These are phyloP conservation scores for Hydroisotoma schaefferi DNA, from an alignment of 2,888 invertebrate genomes.

Conservation along the genomic window DNA sequence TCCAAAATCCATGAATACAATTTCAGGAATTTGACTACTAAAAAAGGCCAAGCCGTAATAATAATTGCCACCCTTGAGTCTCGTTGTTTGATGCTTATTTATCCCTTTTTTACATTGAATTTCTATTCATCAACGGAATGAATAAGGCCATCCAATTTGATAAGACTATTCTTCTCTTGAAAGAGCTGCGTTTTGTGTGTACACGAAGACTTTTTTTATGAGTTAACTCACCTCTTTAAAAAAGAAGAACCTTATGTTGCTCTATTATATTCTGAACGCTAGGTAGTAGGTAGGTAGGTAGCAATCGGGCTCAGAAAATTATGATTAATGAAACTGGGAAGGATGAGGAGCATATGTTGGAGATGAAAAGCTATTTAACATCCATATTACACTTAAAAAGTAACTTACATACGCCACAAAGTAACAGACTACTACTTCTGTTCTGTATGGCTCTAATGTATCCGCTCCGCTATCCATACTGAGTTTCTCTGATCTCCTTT, in stretches of 20 bases:
- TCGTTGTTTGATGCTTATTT: constrained; percentile 1
- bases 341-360: constrained; percentile 18
- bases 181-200: constrained; percentile 16
- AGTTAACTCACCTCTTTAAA: constrained; percentile 12
- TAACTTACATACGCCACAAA: too few relatives aligned
- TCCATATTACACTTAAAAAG: too few relatives aligned
- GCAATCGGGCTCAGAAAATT: constrained; percentile 16
- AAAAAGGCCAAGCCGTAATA: constrained; percentile 5
- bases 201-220: constrained; percentile 13
- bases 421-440: too few relatives aligned
- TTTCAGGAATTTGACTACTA: constrained; percentile 2
- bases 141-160: constrained; percentile 20
- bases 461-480: too few relatives aligned
- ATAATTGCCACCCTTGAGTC: constrained; percentile 21
- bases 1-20: constrained; percentile 11
- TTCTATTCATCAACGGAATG: constrained; percentile 14
- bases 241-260: too few relatives aligned
- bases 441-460: too few relatives aligned
- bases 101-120: constrained; percentile 9
- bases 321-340: constrained; percentile 16
- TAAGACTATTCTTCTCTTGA: constrained; percentile 19
- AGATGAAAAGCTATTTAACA: constrained; percentile 19
- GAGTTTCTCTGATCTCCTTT: too few relatives aligned
- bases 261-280: not conserved
- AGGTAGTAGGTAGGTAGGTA: constrained; percentile 9